These are phyloP conservation scores for Vireo altiloquus DNA, from an alignment of 2,113 vertebrate genomes.

Conservation along the genomic window DNA sequence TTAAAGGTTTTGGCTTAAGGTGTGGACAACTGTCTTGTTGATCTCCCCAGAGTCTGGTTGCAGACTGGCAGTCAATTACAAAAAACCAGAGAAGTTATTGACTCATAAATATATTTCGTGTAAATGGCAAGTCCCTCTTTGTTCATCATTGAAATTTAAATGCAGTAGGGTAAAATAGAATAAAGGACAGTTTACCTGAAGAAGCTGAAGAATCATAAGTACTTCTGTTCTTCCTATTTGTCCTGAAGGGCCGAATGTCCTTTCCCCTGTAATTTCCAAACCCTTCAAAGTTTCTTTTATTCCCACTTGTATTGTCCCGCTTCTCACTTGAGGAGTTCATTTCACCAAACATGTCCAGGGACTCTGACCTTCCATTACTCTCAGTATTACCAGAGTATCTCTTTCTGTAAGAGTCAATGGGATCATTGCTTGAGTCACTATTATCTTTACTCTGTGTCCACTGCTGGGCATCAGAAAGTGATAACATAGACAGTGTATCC, in stretches of 20 bases:
- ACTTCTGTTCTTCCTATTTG: conserved; percentile 79
- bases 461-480: too few species aligned
- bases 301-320: not conserved
- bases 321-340: too few species aligned
- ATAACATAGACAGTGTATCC: too few species aligned
- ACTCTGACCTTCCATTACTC: too few species aligned
- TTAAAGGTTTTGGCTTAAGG: not conserved
- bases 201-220: conserved; percentile 75
- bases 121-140: not conserved
- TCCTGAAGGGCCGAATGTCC: conserved; percentile 86
- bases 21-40: not conserved
- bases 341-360: too few species aligned
- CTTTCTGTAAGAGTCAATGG: too few species aligned
- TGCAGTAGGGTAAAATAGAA: not conserved
- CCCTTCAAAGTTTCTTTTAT: conserved; percentile 83
- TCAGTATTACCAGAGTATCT: too few species aligned
- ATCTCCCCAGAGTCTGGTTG: not conserved
- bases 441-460: too few species aligned
- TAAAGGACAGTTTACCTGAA: conserved; percentile 78
- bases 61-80: not conserved
- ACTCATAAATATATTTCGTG: not conserved
- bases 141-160: not conserved
- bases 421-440: too few species aligned
- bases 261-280: conserved; percentile 88
- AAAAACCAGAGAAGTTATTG: not conserved